Conservation (phyloP, 2,888 invertebrate species). For the Agrochola lychnidis region DNA sequence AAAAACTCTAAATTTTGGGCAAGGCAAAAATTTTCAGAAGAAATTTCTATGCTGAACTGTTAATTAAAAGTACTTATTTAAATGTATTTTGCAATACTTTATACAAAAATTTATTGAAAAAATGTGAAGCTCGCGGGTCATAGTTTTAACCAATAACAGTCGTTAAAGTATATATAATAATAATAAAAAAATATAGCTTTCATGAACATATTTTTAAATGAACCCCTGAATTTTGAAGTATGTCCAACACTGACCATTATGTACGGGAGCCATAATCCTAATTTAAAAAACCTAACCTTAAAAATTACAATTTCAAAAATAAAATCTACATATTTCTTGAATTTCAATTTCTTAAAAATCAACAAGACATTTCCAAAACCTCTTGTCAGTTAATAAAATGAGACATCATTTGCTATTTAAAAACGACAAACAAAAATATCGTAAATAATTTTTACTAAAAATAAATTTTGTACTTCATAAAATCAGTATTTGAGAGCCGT, state of each 20-base stretch:
- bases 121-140: background rate
- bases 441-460: constrained; percentile 28
- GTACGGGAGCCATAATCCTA: constrained; percentile 47
- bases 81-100: background rate
- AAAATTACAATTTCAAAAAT: constrained; percentile 52
- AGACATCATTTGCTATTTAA: constrained; percentile 31
- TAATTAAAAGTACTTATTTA: background rate
- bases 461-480: constrained; percentile 59
- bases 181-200: background rate
- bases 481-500: constrained; percentile 60
- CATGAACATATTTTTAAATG: background rate
- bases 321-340: constrained; percentile 17
- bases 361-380: constrained; percentile 36
- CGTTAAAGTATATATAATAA: background rate
- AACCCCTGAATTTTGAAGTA: constrained; percentile 22
- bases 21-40: background rate
- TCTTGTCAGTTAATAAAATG: constrained; percentile 32
- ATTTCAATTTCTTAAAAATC: constrained; percentile 35
- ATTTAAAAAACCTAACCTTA: constrained; percentile 51
- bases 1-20: no score
- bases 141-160: background rate
- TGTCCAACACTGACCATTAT: constrained; percentile 24
- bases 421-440: constrained; percentile 41
- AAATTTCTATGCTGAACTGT: background rate
- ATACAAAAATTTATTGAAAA: background rate